Evolutionary conservation across 2,797 vertebrate genomes (phyloP).

Genomic region (Siniperca undulata): DNA sequence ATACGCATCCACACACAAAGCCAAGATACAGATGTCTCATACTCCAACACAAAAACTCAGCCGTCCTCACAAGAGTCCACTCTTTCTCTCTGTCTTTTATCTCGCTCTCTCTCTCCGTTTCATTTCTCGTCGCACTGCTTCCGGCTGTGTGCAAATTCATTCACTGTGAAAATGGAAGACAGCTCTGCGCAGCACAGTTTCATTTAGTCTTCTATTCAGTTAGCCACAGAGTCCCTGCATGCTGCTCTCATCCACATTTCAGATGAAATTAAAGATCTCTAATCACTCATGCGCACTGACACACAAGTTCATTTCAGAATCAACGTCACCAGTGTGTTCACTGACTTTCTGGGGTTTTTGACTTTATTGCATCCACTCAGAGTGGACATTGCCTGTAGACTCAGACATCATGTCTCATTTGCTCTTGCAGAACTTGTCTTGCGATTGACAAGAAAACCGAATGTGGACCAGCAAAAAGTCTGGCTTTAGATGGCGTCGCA

Average conservation of each 20-base stretch:
- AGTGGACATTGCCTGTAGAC: background rate
- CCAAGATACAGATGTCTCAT: slow-evolving; percentile 50
- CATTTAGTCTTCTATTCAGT: slow-evolving; percentile 52
- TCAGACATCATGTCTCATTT: background rate
- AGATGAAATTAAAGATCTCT: slow-evolving; percentile 50
- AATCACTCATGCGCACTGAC: slow-evolving; percentile 47
- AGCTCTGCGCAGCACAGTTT: slow-evolving; percentile 45
- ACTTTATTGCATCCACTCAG: background rate
- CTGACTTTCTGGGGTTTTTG: background rate
- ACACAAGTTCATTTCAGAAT: slow-evolving; percentile 23
- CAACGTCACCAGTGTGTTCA: background rate
- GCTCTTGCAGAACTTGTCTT: background rate
- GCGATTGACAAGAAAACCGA: slow-evolving; percentile 5
- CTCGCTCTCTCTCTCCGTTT: slow-evolving; percentile 51
- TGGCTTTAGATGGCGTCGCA: background rate
- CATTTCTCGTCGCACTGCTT: slow-evolving; percentile 58
- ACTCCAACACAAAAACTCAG: slow-evolving; percentile 35
- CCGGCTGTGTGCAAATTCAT: slow-evolving; percentile 70
- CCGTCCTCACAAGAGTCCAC: slow-evolving; percentile 28
- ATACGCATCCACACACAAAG: slow-evolving; percentile 18
- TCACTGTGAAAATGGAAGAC: slow-evolving; percentile 62
- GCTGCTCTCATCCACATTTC: slow-evolving; percentile 35
- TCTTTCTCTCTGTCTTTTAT: slow-evolving; percentile 39
- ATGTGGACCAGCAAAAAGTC: background rate
- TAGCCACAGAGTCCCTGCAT: slow-evolving; percentile 23